phyloP scores from a whole-genome alignment of 2,797 vertebrate species.

The Eupleurogrammus muticus region DNA sequence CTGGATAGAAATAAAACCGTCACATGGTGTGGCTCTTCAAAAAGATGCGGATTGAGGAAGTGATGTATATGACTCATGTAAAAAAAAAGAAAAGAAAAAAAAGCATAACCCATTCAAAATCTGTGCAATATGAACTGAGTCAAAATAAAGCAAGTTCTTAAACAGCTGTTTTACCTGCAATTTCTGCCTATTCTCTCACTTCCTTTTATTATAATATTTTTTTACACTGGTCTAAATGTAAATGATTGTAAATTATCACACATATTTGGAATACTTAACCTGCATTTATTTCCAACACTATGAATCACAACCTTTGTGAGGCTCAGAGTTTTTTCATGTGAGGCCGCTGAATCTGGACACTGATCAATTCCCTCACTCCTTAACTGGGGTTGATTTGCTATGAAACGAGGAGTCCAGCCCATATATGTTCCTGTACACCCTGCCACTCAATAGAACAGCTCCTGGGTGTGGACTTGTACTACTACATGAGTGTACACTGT shows the following conservation, averaged over 20 bases:
- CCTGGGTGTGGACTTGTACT: not conserved
- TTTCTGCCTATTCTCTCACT: not conserved
- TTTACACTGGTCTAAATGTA: not conserved
- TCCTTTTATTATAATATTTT: not conserved
- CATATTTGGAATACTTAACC: not conserved
- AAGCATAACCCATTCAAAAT: not conserved
- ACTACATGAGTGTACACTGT: not conserved
- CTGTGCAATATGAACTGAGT: not conserved
- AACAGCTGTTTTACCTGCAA: not conserved
- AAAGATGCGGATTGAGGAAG: not conserved
- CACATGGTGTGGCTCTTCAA: conserved; percentile 8
- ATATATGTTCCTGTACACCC: conserved; percentile 7
- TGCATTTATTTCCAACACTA: not conserved
- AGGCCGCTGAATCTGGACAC: fast-evolving
- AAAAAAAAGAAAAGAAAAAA: not conserved
- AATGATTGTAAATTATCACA: not conserved
- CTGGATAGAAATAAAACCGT: conserved; percentile 30
- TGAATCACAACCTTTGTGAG: not conserved
- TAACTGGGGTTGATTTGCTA: not conserved
- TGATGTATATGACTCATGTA: not conserved
- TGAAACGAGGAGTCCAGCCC: not conserved
- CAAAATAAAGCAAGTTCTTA: not conserved
- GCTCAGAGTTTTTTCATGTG: not conserved
- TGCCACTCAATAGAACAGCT: conserved; percentile 13
- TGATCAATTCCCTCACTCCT: not conserved